Base-by-base conservation (phyloP, 2,797 vertebrate species). In the Danio tinwini region DNA sequence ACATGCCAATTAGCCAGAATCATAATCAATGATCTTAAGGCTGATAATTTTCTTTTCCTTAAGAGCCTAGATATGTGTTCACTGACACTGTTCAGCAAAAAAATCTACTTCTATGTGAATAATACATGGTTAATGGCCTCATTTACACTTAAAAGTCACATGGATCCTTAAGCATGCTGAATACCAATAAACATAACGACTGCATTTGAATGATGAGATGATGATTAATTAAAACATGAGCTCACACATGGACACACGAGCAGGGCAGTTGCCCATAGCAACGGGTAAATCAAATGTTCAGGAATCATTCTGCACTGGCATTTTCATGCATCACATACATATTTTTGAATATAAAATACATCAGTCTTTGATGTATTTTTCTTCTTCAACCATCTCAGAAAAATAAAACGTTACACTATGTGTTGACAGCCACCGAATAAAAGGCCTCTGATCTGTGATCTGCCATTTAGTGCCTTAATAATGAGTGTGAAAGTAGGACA, bases 401-500 rank as follows among this genome's bases (percentile, higher is more conserved):
- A 77, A 67, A 19, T 21, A 42, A 39, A 70, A 37, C 7, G 59
- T 63, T 52, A 63, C 52, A 52, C 59, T 62, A 40, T 16, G 44
- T 55, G 62, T 39, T 45, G 52, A 56, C 17, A 65, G 42, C 52
- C 61, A 16, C 10, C 73, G 70, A 69, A 80, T 10, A 44, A 81
- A 44, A 55, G 42, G 45, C 40, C 17, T 63, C 29, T 59, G 45
- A 53, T 74, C 42, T 69, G n/a, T 81, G 39, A 70, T 40, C 61
- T 85, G 63, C 65, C 65, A 62, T 81, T 74, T 49, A 53, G 65
- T 80, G 75, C 78, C 17, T 50, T 50, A 79, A 76, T 85, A 91
- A 86, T 86, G 83, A 86, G 89, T 69, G 58, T 82, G 86, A 92
- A 95, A 92, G 90, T 94, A 89, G 93, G 92, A 89, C 93, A 89